Evolutionary conservation across 2,797 vertebrate genomes (phyloP), one percentile per base, ranked within the genome.

Genomic region (Diceros bicornis): DNA sequence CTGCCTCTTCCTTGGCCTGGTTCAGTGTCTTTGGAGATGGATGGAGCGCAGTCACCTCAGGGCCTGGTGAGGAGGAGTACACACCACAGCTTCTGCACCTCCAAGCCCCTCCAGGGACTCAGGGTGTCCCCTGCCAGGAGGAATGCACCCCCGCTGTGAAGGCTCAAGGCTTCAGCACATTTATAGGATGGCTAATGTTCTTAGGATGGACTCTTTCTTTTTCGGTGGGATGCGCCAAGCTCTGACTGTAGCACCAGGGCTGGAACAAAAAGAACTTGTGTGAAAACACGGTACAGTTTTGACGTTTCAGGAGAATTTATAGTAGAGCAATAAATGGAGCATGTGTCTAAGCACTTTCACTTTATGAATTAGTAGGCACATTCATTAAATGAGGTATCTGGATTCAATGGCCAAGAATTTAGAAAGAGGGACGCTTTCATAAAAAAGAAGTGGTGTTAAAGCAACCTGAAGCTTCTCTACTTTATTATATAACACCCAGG

Each of bases 371-470:
- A 75, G 29, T 44, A 77, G 72, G 72, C 44, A 41, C 21, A 34
- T 62, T 89, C 32, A 12, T 37, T 44, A 74, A 34, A 50, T 5
- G 1, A 50, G 17, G 11, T n/a, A 7, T 71, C 29, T 71, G 37
- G 32, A 68, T 59, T 95, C 74, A 68, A 14, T 14, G 32, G 41
- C 50, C 52, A 37, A 41, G 44, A 79, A 47, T 61, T 68, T 29
- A 95, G 77, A 66, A 78, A 66, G 20, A 64, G 13, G 32, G 79
- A 1, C 32, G 41, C 27, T 91, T 95, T 95, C 29, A 20, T 44
- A 21, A 44, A 66, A 77, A 83, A 12, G 11, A 85, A 57, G 44
- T 29, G 47, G 32, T 81, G 25, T 72, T 29, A 78, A 64, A 34
- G 23, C 41, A 55, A 68, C 21, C 61, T 47, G 23, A 69, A 86